Evolutionary conservation across 2,797 vertebrate genomes (phyloP).

Genomic region (Phoebastria nigripes): DNA sequence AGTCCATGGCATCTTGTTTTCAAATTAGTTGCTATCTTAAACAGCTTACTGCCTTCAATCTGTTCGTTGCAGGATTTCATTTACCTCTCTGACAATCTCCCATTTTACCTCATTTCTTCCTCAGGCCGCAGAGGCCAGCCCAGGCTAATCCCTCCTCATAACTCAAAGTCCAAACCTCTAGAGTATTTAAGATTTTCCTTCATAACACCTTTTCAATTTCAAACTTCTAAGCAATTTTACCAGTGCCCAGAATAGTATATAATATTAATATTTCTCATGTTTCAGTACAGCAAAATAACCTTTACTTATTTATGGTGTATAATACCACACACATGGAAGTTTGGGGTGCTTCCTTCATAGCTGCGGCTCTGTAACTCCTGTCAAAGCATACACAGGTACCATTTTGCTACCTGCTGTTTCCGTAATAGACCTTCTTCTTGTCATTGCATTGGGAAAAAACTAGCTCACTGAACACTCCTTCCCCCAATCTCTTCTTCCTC

Average conservation of each 20-base stretch:
- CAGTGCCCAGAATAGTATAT: background rate
- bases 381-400: background rate
- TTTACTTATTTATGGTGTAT: background rate
- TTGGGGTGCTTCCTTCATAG: background rate
- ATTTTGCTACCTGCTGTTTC: background rate
- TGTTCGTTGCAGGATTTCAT: background rate
- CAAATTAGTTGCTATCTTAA: conserved; percentile 50
- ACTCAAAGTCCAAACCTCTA: background rate
- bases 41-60: conserved; percentile 39
- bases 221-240: conserved; percentile 12
- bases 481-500: background rate
- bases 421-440: background rate
- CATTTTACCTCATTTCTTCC: conserved; percentile 28
- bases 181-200: conserved; percentile 15
- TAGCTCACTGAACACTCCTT: background rate
- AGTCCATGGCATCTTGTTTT: conserved; percentile 44
- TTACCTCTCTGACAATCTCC: conserved; percentile 16
- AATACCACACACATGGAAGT: background rate
- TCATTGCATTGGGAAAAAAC: background rate
- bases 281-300: background rate
- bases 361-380: background rate
- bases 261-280: background rate
- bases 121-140: background rate
- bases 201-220: conserved; percentile 22
- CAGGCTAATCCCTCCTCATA: conserved; percentile 33